Base-by-base conservation (phyloP, 1,140 invertebrate species). In the Zaprionus nigranus region DNA sequence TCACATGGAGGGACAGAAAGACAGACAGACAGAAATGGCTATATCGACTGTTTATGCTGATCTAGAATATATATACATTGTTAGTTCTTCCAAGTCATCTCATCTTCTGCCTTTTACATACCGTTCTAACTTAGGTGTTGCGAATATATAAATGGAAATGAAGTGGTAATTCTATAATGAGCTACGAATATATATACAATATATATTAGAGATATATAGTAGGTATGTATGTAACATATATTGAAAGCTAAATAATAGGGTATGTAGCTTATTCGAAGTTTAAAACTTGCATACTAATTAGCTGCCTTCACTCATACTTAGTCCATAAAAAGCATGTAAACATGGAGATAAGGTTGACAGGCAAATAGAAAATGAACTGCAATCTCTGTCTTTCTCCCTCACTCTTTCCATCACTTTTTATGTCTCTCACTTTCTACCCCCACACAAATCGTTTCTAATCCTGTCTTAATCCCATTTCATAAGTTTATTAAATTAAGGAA, bases 401-500 rank as follows among this genome's bases (percentile, higher is more conserved):
- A 7, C 15, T 40, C 38, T 11, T 34, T 11, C 9, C 3, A 34
- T 17, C n/a, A 3, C n/a, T 3, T 9, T 9, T 7, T 46, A 6
- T 46, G n/a, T 17, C 40, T 43, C 11, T 22, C 20, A 22, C 6
- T 12, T 22, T 51, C 9, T 12, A 2, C 9, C 11, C 11, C 9
- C 46, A 46, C 40, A 46, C 40, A 46, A 46, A 46, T 46, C 40
- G 40, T 46, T 46, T 46, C 40, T 46, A 46, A 46, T 46, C 6
- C 40, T 3, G n/a, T 51, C 46, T 24, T 24, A 51, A 51, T 51
- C 46, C 46, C 17, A 51, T 51, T 51, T 51, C 12, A 51, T 51
- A 28, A 65, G 9, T 65, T 57, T 65, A 26, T 28, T 57, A 26
- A 28, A 34, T 65, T 65, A 65, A 3, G 38, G 59, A 30, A 61